Base-by-base conservation (phyloP, 2,888 invertebrate genomes). In the Drosophila vallismaia region DNA sequence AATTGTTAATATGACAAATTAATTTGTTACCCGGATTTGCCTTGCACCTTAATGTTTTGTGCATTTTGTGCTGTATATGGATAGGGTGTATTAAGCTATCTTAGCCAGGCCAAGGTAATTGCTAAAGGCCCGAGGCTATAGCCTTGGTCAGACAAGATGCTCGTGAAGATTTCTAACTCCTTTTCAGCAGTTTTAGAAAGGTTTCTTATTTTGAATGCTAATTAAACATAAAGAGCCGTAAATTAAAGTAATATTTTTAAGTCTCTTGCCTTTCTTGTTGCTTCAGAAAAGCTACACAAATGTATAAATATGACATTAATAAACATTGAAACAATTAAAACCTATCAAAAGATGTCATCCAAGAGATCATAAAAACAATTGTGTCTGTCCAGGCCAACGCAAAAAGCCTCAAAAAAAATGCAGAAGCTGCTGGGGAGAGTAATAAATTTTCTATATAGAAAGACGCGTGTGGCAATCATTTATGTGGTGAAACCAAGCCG, bases 1-100 rank as follows among this genome's bases (percentile, higher is more conserved):
- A 76, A 85, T 81, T 78, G 75, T 77, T 80, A 79, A 89, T 86
- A 82, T 89, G 88, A 88, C 82, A 86, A 88, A 89, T 89, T 89
- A 88, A 88, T 88, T 88, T 88, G 88, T 82, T 89, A 86, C 74
- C 82, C 82, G 76, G 78, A 88, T 77, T 87, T 74, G 66, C 68
- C 72, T 73, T 66, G 71, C 66, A 60, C 68, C 52, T 60, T 52
- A 56, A 26, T 73, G 38, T 45, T 42, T 52, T 50, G 49, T 57
- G 49, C 64, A 64, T 50, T 60, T 29, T 29, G 24, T 60, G 70
- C 57, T 75, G 52, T 52, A 36, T 59, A 74, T 71, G 64, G 73
- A 68, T 76, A 73, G 57, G 64, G 40, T 42, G 62, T 69, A 58
- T 72, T 67, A 64, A 51, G 52, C 51, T 63, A 64, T 46, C 52